These are phyloP conservation scores for Erebia palarica DNA, from an alignment of 2,888 invertebrate genomes.

Conservation along the genomic window DNA sequence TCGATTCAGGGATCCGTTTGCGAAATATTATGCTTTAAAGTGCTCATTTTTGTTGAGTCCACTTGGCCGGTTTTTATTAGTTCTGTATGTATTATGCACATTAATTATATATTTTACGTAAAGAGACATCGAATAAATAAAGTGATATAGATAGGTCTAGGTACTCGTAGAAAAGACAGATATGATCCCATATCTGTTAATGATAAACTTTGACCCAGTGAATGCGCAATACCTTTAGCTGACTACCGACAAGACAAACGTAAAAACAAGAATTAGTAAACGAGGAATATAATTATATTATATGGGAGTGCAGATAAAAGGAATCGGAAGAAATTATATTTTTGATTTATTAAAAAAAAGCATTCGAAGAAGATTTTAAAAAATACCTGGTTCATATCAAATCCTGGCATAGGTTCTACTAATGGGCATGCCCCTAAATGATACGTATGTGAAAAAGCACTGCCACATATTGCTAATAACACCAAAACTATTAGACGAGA, in stretches of 20 bases:
- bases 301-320: too few relatives aligned
- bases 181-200: not conserved
- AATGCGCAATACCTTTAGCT: not conserved
- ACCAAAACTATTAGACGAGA: slow-evolving; percentile 50
- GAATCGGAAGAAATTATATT: not conserved
- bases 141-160: not conserved
- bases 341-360: not conserved
- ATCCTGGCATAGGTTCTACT: slow-evolving; percentile 87
- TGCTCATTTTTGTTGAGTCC: too few relatives aligned
- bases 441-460: slow-evolving; percentile 84
- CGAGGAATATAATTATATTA: too few relatives aligned
- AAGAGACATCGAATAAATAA: not conserved
- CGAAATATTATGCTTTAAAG: too few relatives aligned
- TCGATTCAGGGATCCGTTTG: too few relatives aligned
- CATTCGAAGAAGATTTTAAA: not conserved
- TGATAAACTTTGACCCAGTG: slow-evolving; percentile 7
- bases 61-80: too few relatives aligned
- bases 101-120: too few relatives aligned
- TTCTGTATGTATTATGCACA: too few relatives aligned
- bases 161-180: not conserved
- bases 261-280: not conserved
- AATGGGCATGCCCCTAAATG: slow-evolving; percentile 88
- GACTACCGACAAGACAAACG: not conserved
- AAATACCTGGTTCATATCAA: slow-evolving; percentile 87
- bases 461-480: slow-evolving; percentile 57